Conservation (phyloP, 2,888 invertebrate genomes). For the Endotricha flammealis region DNA sequence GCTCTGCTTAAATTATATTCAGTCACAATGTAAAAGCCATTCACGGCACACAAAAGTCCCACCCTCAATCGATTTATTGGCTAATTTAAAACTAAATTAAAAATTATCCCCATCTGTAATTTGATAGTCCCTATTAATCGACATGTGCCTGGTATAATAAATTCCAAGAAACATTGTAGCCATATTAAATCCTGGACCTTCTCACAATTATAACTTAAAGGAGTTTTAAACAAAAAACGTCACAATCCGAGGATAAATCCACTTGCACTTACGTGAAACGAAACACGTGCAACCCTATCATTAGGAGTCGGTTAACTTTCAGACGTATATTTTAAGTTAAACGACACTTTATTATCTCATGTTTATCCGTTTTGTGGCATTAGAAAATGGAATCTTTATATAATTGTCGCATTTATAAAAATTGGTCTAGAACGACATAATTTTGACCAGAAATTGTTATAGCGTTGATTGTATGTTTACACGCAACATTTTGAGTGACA, state of each 20-base stretch:
- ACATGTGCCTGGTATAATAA: constrained; percentile 16
- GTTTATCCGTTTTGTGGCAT: constrained; percentile 69
- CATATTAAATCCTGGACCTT: constrained; percentile 11
- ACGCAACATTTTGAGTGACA: constrained; percentile 72
- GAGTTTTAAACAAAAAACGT: constrained; percentile 28
- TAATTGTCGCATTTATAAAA: constrained; percentile 55
- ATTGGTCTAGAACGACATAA: constrained; percentile 68
- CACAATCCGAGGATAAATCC: constrained; percentile 25
- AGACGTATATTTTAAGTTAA: constrained; percentile 70
- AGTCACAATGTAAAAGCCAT: constrained; percentile 27
- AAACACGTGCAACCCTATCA: constrained; percentile 45
- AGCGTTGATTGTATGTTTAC: constrained; percentile 58
- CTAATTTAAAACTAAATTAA: constrained; percentile 23
- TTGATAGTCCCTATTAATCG: constrained; percentile 14
- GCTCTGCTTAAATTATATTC: constrained; percentile 29
- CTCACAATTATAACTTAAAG: constrained; percentile 23
- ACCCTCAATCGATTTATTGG: constrained; percentile 20
- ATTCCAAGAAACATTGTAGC: constrained; percentile 17
- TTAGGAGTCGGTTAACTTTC: constrained; percentile 37
- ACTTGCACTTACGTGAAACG: constrained; percentile 30
- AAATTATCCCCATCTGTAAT: constrained; percentile 15
- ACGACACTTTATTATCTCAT: constrained; percentile 73
- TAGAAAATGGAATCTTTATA: constrained; percentile 55
- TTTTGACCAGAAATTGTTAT: constrained; percentile 61
- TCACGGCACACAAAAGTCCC: constrained; percentile 13